phyloP scores from a whole-genome alignment of 1,140 invertebrate genomes.

The Scylla paramamosain region DNA sequence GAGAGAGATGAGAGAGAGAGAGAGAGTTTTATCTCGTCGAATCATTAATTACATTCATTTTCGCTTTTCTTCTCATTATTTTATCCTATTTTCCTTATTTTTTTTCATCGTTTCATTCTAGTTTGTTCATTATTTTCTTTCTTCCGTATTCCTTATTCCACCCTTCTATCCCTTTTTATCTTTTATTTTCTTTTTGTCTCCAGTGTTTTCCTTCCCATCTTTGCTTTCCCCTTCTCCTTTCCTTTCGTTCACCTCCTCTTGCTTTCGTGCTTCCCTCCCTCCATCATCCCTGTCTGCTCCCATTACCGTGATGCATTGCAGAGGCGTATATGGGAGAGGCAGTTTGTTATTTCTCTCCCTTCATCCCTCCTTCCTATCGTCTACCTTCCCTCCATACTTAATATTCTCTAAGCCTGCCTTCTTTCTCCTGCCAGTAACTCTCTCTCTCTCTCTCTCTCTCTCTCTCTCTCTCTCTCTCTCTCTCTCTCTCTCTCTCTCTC shows the following conservation, averaged over 20 bases:
- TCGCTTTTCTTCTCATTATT: too few relatives aligned
- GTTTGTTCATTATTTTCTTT: background rate
- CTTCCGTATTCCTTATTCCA: background rate
- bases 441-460: slow-evolving; percentile 36
- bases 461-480: slow-evolving; percentile 52
- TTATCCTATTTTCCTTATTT: too few relatives aligned
- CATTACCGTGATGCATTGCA: background rate
- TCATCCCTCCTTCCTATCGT: background rate
- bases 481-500: slow-evolving; percentile 52
- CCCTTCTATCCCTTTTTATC: too few relatives aligned
- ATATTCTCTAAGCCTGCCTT: background rate
- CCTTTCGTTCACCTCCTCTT: background rate
- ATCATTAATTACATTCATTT: too few relatives aligned
- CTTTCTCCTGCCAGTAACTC: background rate
- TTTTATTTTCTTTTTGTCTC: too few relatives aligned
- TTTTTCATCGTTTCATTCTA: too few relatives aligned
- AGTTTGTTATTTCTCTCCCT: background rate
- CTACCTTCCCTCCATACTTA: background rate
- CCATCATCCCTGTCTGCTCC: background rate
- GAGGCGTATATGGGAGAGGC: background rate
- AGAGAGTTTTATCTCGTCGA: too few relatives aligned
- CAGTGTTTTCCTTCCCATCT: too few relatives aligned
- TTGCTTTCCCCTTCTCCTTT: background rate
- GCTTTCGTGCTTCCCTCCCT: background rate
- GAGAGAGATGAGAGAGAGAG: background rate